Percentiles rank a stretch among this genome's conserved stretches.
Conservation (phyloP, 2,888 invertebrate species). For the Bhutanitis thaidina region DNA sequence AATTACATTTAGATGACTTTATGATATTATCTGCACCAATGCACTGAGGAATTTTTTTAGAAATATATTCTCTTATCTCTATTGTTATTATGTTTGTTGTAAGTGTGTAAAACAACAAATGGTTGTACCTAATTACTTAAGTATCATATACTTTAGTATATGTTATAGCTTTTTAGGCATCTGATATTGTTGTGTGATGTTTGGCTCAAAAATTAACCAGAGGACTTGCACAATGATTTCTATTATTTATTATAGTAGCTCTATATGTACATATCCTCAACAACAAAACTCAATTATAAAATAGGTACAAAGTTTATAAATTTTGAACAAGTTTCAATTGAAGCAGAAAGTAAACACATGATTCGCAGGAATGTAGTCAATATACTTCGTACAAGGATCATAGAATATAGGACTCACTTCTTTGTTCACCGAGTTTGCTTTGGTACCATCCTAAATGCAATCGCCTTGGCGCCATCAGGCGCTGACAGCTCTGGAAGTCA, state of each 20-base stretch:
- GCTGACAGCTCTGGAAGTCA: slow-evolving; percentile 51
- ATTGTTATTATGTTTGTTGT: no score
- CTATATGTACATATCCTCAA: slow-evolving; percentile 56
- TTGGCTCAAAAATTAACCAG: slow-evolving; percentile 37
- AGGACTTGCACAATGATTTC: slow-evolving; percentile 42
- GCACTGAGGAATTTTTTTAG: no score
- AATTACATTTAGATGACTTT: no score
- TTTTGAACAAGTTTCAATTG: slow-evolving; percentile 42
- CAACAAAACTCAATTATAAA: slow-evolving; percentile 50
- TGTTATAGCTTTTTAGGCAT: no score
- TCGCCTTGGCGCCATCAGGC: slow-evolving; percentile 32
- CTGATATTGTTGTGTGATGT: slow-evolving; percentile 28
- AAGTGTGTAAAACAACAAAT: no score
- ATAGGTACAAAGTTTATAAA: slow-evolving; percentile 69
- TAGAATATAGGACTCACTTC: slow-evolving; percentile 42
- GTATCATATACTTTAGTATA: no score
- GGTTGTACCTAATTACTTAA: no score
- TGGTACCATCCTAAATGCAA: slow-evolving; percentile 67
- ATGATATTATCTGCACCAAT: no score
- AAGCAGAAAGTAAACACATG: slow-evolving; percentile 43
- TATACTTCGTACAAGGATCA: slow-evolving; percentile 45
- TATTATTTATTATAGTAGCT: slow-evolving; percentile 45
- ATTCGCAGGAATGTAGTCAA: slow-evolving; percentile 51
- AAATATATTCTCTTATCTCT: no score
- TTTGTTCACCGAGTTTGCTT: slow-evolving; percentile 52